Evolutionary conservation across 1,140 invertebrate species (phyloP).

Genomic region (Scaptomyza graminum): DNA sequence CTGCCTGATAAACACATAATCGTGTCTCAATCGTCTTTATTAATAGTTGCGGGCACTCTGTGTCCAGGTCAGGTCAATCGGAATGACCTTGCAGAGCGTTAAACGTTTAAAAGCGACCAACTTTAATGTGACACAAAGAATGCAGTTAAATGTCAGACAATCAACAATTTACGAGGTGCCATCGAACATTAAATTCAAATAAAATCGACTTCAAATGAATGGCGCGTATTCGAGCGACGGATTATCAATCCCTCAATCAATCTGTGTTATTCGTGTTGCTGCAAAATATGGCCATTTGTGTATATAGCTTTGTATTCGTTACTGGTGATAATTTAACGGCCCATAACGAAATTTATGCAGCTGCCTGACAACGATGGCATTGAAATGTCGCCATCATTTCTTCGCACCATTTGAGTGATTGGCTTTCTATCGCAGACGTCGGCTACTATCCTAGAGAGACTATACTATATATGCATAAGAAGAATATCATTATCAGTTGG

Average conservation of each 20-base stretch:
- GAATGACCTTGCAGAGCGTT: conserved; percentile 47
- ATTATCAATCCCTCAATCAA: conserved; percentile 42
- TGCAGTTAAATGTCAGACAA: conserved; percentile 19
- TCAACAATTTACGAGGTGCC: conserved; percentile 52
- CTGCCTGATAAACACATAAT: conserved; percentile 62
- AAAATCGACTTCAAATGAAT: conserved; percentile 69
- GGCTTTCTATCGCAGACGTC: conserved; percentile 51
- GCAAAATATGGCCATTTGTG: conserved; percentile 70
- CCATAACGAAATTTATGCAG: conserved; percentile 63
- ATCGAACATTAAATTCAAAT: conserved; percentile 42
- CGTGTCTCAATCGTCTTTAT: conserved; percentile 64
- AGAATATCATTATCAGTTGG: conserved; percentile 52
- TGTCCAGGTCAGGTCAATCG: conserved; percentile 51
- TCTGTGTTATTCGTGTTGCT: conserved; percentile 41
- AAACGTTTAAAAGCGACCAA: conserved; percentile 15
- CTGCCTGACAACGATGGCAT: conserved; percentile 29
- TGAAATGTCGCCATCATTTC: conserved; percentile 60
- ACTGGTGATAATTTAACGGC: conserved; percentile 62
- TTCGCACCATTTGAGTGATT: conserved; percentile 62
- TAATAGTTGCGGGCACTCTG: conserved; percentile 53
- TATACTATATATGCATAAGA: conserved; percentile 1
- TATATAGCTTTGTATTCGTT: conserved; percentile 15
- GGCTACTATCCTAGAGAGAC: background rate
- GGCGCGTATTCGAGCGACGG: conserved; percentile 46
- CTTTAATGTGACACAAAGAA: conserved; percentile 30